Evolutionary conservation across 2,797 vertebrate genomes (phyloP).

Genomic region (Siniperca undulata): DNA sequence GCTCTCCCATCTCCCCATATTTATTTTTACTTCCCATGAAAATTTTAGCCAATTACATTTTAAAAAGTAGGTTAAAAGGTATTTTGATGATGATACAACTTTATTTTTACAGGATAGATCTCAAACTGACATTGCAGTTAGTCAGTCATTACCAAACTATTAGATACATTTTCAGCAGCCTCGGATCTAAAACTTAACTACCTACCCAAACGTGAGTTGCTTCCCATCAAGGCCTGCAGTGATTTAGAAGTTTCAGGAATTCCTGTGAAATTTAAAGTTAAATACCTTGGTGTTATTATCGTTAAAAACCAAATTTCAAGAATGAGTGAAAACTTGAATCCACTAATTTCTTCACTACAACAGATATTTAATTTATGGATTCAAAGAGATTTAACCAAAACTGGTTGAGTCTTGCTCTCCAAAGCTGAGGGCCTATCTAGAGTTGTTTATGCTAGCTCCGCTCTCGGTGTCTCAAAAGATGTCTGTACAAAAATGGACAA

Average conservation of each 20-base stretch:
- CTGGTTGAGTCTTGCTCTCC: background rate
- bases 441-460: background rate
- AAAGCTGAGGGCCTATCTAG: background rate
- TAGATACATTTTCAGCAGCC: background rate
- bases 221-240: background rate
- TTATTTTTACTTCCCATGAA: too few relatives aligned
- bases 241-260: background rate
- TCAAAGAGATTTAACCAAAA: background rate
- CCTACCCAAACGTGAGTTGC: background rate
- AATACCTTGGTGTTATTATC: too few relatives aligned
- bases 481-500: background rate
- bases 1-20: too few relatives aligned
- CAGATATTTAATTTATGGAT: too few relatives aligned
- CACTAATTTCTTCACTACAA: too few relatives aligned
- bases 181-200: background rate
- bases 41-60: too few relatives aligned
- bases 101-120: background rate
- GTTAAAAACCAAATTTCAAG: too few relatives aligned
- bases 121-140: background rate
- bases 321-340: too few relatives aligned
- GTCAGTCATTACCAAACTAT: background rate
- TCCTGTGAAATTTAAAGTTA: background rate
- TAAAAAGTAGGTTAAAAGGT: background rate
- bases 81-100: background rate
- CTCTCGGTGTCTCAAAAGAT: background rate